phyloP scores from a whole-genome alignment of 2,113 vertebrate species.

The Callocephalon fimbriatum region DNA sequence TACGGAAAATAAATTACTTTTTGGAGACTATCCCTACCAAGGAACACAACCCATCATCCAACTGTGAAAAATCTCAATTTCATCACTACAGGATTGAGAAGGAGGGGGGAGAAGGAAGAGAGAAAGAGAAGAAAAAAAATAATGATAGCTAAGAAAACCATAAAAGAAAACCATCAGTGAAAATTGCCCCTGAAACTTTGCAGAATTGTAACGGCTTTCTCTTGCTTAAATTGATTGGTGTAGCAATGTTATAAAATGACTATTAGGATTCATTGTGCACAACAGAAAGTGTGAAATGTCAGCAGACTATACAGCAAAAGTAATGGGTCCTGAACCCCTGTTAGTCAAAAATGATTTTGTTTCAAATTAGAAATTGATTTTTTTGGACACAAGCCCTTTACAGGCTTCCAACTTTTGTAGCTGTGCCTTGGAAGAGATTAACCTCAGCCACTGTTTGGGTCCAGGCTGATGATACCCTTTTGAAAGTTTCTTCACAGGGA shows the following conservation, averaged over 20 bases:
- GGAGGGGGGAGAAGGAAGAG: not conserved
- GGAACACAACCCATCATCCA: slow-evolving; percentile 14
- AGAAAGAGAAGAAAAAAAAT: slow-evolving; percentile 38
- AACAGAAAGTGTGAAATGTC: slow-evolving; percentile 81
- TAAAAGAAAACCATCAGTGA: slow-evolving; percentile 74
- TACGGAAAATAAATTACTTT: slow-evolving; percentile 44
- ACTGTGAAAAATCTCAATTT: slow-evolving; percentile 55
- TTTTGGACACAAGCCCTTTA: slow-evolving; percentile 79
- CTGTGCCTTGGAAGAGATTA: slow-evolving; percentile 75
- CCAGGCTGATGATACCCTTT: slow-evolving; percentile 73
- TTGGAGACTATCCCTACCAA: not conserved
- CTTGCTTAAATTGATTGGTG: slow-evolving; percentile 79
- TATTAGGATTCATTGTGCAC: slow-evolving; percentile 82
- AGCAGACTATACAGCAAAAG: slow-evolving; percentile 79
- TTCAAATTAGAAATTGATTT: slow-evolving; percentile 89
- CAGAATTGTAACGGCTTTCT: slow-evolving; percentile 77
- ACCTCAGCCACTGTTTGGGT: slow-evolving; percentile 69
- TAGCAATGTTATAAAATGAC: slow-evolving; percentile 80
- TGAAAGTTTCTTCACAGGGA: slow-evolving; percentile 72
- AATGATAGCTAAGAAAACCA: slow-evolving; percentile 47
- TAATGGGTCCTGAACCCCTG: slow-evolving; percentile 83
- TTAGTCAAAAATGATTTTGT: slow-evolving; percentile 86
- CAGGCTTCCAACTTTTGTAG: slow-evolving; percentile 74
- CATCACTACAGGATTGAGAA: not conserved
- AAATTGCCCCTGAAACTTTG: slow-evolving; percentile 76